Evolutionary conservation across 1,140 invertebrate genomes (phyloP).

Genomic region (Brachionus calyciflorus): DNA sequence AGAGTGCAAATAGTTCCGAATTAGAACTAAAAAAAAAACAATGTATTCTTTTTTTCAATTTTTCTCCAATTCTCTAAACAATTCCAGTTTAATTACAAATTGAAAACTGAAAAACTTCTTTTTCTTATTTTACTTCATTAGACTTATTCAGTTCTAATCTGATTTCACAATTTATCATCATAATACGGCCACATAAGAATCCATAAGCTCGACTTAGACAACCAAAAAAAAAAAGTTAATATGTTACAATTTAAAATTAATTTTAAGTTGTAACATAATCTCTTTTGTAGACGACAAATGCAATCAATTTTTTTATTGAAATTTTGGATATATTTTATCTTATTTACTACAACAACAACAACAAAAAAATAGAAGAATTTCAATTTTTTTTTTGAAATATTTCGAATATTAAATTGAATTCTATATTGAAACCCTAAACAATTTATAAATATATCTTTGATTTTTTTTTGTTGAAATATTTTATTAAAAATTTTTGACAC

Average conservation of each 20-base stretch:
- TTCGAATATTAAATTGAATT: background rate
- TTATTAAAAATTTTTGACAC: no score
- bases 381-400: background rate
- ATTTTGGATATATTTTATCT: constrained; percentile 23
- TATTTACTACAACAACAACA: no score
- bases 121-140: no score
- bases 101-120: background rate
- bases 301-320: no score
- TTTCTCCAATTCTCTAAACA: background rate
- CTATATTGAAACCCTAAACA: background rate
- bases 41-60: background rate
- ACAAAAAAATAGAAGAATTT: background rate
- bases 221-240: background rate
- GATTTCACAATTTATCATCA: constrained; percentile 37
- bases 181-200: background rate
- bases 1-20: constrained; percentile 26
- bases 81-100: background rate
- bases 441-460: no score
- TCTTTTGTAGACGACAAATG: constrained; percentile 4
- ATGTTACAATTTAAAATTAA: no score
- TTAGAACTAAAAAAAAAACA: constrained; percentile 3
- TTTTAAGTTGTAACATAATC: constrained; percentile 37
- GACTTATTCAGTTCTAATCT: no score
- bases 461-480: no score
- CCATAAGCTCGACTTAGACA: background rate